Base-by-base conservation (phyloP, 2,888 invertebrate genomes). In the Leptinotarsa rubiginosa region DNA sequence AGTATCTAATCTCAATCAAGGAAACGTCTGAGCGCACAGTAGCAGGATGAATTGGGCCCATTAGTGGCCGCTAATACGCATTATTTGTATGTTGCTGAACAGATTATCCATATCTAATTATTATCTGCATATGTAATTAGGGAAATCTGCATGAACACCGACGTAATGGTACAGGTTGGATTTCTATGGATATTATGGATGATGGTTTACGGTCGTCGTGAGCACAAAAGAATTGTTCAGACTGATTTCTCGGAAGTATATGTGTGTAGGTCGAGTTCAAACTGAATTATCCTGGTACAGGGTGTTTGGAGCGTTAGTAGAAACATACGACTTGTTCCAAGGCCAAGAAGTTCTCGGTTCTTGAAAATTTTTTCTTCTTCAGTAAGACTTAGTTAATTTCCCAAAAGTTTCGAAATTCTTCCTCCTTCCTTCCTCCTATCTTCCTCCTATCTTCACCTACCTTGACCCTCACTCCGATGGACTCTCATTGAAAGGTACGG, bases 91-190 rank as follows among this genome's bases (percentile, higher is more conserved):
- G 50, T 18, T 62, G 31, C 25, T 31, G 65, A 25, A 25, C 50
- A 56, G 70, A 71, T 71, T 71, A 71, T 65, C 70, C 65, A 65
- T 65, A 71, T 71, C 70, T 54, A 71, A 65, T 71, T 71, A 71
- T 71, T 65, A 71, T 71, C 70, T 71, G 70, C 50, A 71, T 71
- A 41, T 47, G 47, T 71, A 71, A 71, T 71, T 71, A 71, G 41
- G 62, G 41, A 62, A 62, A 62, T 62, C 62, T 62, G 62, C 62
- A 62, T 62, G 62, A 62, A 62, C 62, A 41, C 62, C 31, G 31
- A 31, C 41, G 62, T 41, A 31, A 41, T 62, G 41, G 31, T 62
- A 18, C 62, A 62, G 41, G 31, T 62, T 31, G 41, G 62, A 62
- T 62, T 62, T 62, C 62, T 62, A 62, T n/a, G 41, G 62, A 41